A percentile compares a stretch with the other conserved stretches of the same genome.
These are phyloP conservation scores for Crepidodera aurea DNA, from an alignment of 2,888 invertebrate genomes.

Conservation along the genomic window DNA sequence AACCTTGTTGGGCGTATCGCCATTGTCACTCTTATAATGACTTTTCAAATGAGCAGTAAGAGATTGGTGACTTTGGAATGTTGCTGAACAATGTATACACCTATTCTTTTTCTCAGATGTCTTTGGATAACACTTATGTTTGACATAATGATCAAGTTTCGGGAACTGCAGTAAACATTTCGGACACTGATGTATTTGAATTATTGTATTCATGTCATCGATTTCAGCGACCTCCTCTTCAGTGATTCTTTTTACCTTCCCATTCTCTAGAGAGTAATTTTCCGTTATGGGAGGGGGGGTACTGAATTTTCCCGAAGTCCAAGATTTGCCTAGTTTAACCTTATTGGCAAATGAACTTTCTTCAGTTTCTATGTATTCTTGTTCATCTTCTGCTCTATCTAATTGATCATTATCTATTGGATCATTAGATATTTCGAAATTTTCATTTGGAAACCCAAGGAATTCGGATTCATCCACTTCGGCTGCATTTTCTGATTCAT, in stretches of 20 bases:
- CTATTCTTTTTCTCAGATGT: constrained; percentile 62
- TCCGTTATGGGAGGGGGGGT: constrained; percentile 49
- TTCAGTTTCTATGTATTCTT: constrained; percentile 64
- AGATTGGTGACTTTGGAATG: constrained; percentile 57
- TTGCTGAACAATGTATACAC: constrained; percentile 63
- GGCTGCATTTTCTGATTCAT: constrained; percentile 21
- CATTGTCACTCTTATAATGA: constrained; percentile 59
- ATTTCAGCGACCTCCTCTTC: constrained; percentile 45
- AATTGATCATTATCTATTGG: constrained; percentile 46
- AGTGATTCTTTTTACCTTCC: constrained; percentile 47
- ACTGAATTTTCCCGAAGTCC: constrained; percentile 63
- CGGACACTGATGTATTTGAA: constrained; percentile 62
- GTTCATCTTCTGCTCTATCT: constrained; percentile 52
- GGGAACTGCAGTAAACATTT: constrained; percentile 62
- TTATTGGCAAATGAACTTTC: constrained; percentile 64
- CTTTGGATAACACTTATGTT: constrained; percentile 58
- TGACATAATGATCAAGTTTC: constrained; percentile 60
- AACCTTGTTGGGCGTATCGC: constrained; percentile 36
- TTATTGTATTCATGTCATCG: constrained; percentile 39
- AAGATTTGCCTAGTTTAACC: constrained; percentile 60
- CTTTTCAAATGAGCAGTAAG: constrained; percentile 69
- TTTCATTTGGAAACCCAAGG: background rate
- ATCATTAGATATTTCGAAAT: constrained; percentile 6
- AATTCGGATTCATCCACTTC: constrained; percentile 1
- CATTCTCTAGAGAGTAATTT: constrained; percentile 49